phyloP scores from a whole-genome alignment of 2,113 vertebrate genomes.

The Phrynocephalus versicolor region DNA sequence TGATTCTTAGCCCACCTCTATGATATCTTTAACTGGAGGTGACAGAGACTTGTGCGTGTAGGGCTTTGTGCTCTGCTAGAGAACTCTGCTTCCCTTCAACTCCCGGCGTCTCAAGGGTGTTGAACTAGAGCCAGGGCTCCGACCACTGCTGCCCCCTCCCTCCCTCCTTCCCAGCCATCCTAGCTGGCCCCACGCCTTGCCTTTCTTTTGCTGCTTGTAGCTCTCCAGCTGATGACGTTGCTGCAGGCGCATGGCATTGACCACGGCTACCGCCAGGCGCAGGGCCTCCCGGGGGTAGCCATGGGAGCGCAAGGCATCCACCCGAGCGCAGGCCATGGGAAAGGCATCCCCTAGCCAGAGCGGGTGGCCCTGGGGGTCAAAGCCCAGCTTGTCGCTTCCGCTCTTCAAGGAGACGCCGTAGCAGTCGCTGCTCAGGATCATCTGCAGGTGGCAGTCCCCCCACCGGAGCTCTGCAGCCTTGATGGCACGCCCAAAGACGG shows the following conservation, averaged over 20 bases:
- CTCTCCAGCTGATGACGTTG: slow-evolving; percentile 69
- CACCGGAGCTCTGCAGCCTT: slow-evolving; percentile 69
- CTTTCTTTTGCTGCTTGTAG: slow-evolving; percentile 74
- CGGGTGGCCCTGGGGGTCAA: slow-evolving; percentile 73
- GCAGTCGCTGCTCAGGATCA: slow-evolving; percentile 66
- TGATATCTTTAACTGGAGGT: not conserved
- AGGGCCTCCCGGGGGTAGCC: slow-evolving; percentile 72
- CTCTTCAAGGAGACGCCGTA: slow-evolving; percentile 55
- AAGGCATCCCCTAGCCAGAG: slow-evolving; percentile 75
- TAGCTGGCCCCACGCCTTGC: slow-evolving; percentile 32
- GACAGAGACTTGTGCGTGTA: no score
- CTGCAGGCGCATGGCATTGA: slow-evolving; percentile 71
- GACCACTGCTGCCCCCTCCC: not conserved
- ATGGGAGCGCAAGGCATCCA: slow-evolving; percentile 73
- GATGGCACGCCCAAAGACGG: slow-evolving; percentile 69
- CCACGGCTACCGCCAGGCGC: slow-evolving; percentile 66
- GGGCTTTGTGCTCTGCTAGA: no score
- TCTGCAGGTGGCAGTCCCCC: slow-evolving; percentile 69
- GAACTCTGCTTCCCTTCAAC: not conserved
- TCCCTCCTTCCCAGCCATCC: no score
- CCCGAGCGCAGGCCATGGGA: slow-evolving; percentile 74
- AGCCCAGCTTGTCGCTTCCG: slow-evolving; percentile 60
- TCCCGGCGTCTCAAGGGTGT: no score
- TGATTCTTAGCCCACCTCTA: not conserved
- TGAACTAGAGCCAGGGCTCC: not conserved